Percentiles rank a stretch among this genome's conserved stretches.
Conservation (phyloP, 2,888 invertebrate genomes). For the Esperia sulphurella region DNA sequence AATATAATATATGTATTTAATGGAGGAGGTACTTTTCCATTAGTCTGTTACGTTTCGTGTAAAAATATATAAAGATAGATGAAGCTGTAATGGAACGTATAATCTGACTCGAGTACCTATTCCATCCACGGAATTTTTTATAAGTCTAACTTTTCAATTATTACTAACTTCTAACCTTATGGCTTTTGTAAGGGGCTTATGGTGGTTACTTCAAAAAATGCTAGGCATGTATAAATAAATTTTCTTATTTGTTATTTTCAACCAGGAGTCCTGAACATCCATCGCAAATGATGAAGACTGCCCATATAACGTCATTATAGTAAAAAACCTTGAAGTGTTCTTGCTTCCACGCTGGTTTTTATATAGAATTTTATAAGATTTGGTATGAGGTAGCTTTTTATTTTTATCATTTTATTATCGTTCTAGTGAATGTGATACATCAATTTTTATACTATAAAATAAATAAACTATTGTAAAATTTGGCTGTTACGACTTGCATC, state of each 20-base stretch:
- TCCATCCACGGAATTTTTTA: no score
- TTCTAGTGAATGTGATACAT: slow-evolving; percentile 3
- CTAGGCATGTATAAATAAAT: not conserved
- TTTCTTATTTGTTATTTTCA: slow-evolving; percentile 19
- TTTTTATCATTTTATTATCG: not conserved
- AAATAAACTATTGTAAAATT: not conserved
- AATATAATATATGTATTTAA: no score
- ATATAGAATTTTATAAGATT: not conserved
- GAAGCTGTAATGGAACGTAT: no score
- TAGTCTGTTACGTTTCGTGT: no score
- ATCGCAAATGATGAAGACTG: slow-evolving; percentile 49
- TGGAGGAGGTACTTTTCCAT: no score
- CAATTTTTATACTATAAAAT: not conserved
- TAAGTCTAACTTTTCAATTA: no score
- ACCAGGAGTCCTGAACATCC: slow-evolving; percentile 62
- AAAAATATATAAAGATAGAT: no score
- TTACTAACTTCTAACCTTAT: no score
- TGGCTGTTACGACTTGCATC: not conserved
- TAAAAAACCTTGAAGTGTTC: slow-evolving; percentile 6
- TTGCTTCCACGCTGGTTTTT: not conserved
- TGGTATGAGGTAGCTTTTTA: not conserved
- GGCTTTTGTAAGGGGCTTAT: not conserved
- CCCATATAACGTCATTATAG: slow-evolving; percentile 59
- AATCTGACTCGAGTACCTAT: no score
- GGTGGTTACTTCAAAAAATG: not conserved